Percentiles rank a stretch among this genome's conserved stretches.
phyloP scores from a whole-genome alignment of 2,888 invertebrate species.

The Onchidella celtica region DNA sequence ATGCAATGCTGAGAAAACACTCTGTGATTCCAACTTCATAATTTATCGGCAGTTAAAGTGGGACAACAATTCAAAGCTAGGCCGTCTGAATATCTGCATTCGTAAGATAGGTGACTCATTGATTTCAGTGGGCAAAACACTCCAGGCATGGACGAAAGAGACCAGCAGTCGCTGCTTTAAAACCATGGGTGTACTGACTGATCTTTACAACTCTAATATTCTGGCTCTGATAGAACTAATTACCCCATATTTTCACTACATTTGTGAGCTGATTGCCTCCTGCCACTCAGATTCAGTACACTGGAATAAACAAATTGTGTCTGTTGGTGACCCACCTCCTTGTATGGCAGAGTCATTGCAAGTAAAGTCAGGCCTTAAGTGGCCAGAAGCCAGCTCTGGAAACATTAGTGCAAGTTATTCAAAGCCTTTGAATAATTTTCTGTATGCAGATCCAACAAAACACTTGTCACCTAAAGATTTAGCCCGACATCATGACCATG shows the following conservation, averaged over 20 bases:
- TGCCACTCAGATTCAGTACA: conserved; percentile 17
- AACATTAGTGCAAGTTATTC: not conserved
- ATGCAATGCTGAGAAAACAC: conserved; percentile 38
- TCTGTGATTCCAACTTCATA: conserved; percentile 24
- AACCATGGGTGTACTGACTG: conserved; percentile 36
- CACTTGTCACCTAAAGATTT: not conserved
- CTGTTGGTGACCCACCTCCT: not conserved
- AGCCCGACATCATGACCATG: conserved; percentile 25
- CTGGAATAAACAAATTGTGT: conserved; percentile 18
- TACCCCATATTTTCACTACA: conserved; percentile 41
- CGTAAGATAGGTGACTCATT: conserved; percentile 28
- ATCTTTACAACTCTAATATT: conserved; percentile 39
- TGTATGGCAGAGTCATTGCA: not conserved
- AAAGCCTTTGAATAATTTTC: not conserved
- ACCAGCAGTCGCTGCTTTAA: conserved; percentile 34
- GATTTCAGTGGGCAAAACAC: not conserved
- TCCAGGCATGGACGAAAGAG: conserved; percentile 36
- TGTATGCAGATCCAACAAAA: not conserved
- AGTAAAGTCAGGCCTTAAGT: not conserved
- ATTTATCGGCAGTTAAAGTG: conserved; percentile 33
- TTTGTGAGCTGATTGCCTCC: conserved; percentile 40
- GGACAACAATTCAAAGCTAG: conserved; percentile 25
- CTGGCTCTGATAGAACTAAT: conserved; percentile 35
- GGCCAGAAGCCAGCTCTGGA: not conserved
- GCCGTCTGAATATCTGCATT: conserved; percentile 36